Evolutionary conservation across 1,140 invertebrate genomes (phyloP).

Genomic region (Zaprionus taronus): DNA sequence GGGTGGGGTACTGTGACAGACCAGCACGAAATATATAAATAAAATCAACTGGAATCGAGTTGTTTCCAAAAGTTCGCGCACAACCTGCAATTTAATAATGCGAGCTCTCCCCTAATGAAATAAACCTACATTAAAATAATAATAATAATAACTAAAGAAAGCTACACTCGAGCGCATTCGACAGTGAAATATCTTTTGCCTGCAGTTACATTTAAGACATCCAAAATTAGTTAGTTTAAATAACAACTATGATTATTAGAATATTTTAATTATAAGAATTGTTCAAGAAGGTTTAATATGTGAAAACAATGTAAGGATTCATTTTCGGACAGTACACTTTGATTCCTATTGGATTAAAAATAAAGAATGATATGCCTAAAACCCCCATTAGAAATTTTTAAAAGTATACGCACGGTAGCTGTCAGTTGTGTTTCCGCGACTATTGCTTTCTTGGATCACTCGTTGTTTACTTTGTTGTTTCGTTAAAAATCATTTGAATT

Average conservation of each 20-base stretch:
- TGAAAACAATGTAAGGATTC: no score
- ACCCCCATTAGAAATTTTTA: not conserved
- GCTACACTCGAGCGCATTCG: not conserved
- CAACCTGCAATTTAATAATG: conserved; percentile 12
- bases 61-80: conserved; percentile 4
- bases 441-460: conserved; percentile 41
- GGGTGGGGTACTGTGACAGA: not conserved
- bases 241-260: not conserved
- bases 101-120: not conserved
- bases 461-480: conserved; percentile 73
- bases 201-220: not conserved
- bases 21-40: conserved; percentile 20
- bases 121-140: conserved; percentile 15
- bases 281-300: no score
- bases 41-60: not conserved
- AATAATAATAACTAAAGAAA: not conserved
- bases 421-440: not conserved
- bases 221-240: not conserved
- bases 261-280: not conserved
- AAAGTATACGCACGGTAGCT: not conserved
- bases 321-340: no score
- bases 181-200: not conserved
- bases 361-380: no score
- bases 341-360: no score
- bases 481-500: conserved; percentile 70